These are phyloP conservation scores for Julus scandinavius DNA, from an alignment of 2,888 invertebrate species.

Conservation along the genomic window DNA sequence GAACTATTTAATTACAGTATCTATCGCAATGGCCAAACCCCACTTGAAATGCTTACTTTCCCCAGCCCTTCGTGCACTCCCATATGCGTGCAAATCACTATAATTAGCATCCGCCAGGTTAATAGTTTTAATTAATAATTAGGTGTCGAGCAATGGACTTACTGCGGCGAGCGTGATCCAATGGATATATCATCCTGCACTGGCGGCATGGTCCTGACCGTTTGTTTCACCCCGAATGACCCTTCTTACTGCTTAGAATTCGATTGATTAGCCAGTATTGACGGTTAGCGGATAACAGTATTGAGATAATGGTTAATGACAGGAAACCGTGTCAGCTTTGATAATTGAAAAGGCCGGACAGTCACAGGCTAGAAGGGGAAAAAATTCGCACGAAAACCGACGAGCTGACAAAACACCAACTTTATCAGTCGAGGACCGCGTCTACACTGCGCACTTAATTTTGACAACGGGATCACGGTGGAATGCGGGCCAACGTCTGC, in stretches of 20 bases:
- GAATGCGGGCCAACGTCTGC: conserved; percentile 18
- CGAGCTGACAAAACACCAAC: not conserved
- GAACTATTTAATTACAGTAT: too few species aligned
- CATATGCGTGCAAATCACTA: too few species aligned
- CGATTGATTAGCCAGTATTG: not conserved
- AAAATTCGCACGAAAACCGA: not conserved
- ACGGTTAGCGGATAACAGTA: not conserved
- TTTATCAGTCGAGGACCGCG: not conserved
- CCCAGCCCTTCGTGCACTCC: too few species aligned
- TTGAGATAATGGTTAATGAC: not conserved
- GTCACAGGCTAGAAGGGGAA: not conserved
- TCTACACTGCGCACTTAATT: not conserved
- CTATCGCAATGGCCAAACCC: too few species aligned
- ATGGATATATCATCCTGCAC: not conserved
- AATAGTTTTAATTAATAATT: not conserved
- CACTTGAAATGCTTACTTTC: too few species aligned
- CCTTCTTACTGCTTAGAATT: not conserved
- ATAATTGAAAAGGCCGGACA: conserved; percentile 2
- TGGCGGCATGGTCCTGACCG: conserved; percentile 14
- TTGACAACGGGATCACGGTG: not conserved
- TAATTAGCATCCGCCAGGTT: not conserved
- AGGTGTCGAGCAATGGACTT: not conserved
- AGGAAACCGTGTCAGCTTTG: conserved; percentile 20
- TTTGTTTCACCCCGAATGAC: too few species aligned
- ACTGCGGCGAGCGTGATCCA: not conserved